Conservation (phyloP, 2,888 invertebrate species). For the Lordiphosa andalusiaca region DNA sequence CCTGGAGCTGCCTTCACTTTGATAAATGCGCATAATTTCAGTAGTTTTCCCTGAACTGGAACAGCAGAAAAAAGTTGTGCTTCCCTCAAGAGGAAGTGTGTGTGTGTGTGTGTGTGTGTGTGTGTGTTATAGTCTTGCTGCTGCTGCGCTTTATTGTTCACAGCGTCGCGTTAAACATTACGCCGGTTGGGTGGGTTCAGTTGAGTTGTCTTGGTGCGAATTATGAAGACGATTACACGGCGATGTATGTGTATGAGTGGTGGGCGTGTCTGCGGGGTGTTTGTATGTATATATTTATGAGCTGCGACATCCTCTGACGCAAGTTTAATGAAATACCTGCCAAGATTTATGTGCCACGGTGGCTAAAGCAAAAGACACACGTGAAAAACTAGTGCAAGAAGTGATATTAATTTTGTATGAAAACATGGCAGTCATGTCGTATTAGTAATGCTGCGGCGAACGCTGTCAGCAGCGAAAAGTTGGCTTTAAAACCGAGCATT, state of each 20-base stretch:
- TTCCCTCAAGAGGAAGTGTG: constrained; percentile 3
- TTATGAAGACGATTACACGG: constrained; percentile 75
- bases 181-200: constrained; percentile 48
- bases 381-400: constrained; percentile 11
- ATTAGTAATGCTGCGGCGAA: constrained; percentile 26
- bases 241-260: constrained; percentile 5
- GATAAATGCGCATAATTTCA: constrained; percentile 75
- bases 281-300: constrained; percentile 55
- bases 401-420: constrained; percentile 32
- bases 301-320: constrained; percentile 54
- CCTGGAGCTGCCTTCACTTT: constrained; percentile 40
- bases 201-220: constrained; percentile 60
- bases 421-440: constrained; percentile 32
- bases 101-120: constrained; percentile 21
- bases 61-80: constrained; percentile 27
- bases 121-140: constrained; percentile 36
- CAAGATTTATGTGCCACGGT: constrained; percentile 65
- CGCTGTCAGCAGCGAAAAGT: constrained; percentile 1
- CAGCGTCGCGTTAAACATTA: constrained; percentile 69
- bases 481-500: background rate
- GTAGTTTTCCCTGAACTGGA: constrained; percentile 53
- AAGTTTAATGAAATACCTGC: constrained; percentile 71
- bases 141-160: constrained; percentile 67
- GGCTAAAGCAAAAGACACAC: constrained; percentile 32
- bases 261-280: constrained; percentile 18